phyloP scores from a whole-genome alignment of 2,797 vertebrate genomes.

The Diceros bicornis region DNA sequence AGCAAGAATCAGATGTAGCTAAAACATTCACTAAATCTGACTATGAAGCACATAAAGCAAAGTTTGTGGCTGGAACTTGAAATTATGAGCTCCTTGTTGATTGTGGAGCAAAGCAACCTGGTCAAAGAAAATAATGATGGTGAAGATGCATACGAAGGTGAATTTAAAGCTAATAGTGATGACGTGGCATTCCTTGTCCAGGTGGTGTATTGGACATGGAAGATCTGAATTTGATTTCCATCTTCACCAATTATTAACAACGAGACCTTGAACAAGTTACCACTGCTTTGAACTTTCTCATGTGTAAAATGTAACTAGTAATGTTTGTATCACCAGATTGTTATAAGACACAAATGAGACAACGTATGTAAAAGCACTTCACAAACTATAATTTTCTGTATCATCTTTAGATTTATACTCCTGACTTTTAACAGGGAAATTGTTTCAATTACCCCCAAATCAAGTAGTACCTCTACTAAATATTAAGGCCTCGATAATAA shows the following conservation, averaged over 20 bases:
- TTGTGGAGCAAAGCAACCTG: not conserved
- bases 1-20: not conserved
- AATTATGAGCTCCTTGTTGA: not conserved
- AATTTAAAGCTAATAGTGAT: not conserved
- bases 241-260: not conserved
- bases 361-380: not conserved
- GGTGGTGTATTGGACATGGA: not conserved
- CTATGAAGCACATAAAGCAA: not conserved
- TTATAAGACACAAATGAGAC: not conserved
- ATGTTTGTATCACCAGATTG: not conserved
- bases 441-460: not conserved
- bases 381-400: not conserved
- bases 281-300: not conserved
- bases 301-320: not conserved
- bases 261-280: not conserved
- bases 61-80: not conserved
- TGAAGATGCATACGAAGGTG: not conserved
- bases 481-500: not conserved
- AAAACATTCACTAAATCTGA: not conserved
- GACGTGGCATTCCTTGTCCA: not conserved
- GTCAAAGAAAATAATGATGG: not conserved
- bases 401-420: not conserved
- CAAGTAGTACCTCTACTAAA: not conserved
- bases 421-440: not conserved
- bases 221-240: not conserved